These are phyloP conservation scores for Cynopterus sphinx DNA, from an alignment of 2,797 vertebrate genomes.

Conservation along the genomic window DNA sequence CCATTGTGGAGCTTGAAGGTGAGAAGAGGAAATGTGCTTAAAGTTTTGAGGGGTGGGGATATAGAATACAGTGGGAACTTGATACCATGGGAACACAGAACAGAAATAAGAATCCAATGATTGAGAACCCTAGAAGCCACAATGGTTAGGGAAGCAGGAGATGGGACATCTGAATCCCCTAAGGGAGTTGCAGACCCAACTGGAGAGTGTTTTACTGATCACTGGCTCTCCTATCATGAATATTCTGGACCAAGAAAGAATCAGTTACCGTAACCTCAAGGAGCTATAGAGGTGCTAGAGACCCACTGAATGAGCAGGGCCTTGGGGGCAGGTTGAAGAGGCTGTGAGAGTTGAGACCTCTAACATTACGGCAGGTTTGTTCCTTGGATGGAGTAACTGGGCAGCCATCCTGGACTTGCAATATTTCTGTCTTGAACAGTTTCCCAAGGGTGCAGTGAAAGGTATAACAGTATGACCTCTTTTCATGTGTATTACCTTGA, in stretches of 20 bases:
- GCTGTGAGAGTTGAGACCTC: background rate
- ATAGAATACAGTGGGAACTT: background rate
- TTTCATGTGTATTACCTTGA: background rate
- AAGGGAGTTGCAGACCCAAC: background rate
- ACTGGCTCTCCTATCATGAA: background rate
- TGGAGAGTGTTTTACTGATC: background rate
- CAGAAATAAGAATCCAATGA: background rate
- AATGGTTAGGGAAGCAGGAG: background rate
- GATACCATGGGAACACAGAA: background rate
- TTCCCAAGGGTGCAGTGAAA: background rate
- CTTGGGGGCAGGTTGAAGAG: background rate
- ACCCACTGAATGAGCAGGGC: background rate
- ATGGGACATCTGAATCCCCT: background rate
- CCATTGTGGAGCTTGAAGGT: background rate
- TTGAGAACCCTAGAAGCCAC: background rate
- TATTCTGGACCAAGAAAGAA: background rate
- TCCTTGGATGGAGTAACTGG: background rate
- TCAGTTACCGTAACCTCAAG: background rate
- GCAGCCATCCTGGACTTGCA: background rate
- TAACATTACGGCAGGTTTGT: background rate
- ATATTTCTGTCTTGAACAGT: background rate
- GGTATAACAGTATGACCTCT: background rate
- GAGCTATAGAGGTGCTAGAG: background rate
- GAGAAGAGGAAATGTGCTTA: background rate
- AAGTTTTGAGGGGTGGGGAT: background rate